These are phyloP conservation scores for Columbina picui DNA, from an alignment of 2,113 vertebrate species.

Conservation along the genomic window DNA sequence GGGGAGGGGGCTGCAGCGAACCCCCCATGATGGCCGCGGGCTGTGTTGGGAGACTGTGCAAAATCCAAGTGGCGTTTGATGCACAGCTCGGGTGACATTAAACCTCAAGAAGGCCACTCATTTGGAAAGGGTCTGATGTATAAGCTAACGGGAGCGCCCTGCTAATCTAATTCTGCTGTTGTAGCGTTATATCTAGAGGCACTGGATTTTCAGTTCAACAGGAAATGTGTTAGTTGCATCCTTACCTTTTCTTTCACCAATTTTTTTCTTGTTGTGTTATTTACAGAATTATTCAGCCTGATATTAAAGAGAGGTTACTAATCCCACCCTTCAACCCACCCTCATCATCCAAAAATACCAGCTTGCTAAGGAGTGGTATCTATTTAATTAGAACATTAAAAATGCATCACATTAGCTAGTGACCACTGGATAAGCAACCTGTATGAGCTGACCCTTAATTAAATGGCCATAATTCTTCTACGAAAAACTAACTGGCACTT, in stretches of 20 bases:
- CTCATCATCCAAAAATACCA: conserved; percentile 40
- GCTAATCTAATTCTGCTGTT: conserved; percentile 3
- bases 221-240: neutral
- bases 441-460: conserved; percentile 78
- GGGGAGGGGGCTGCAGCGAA: neutral
- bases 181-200: conserved; percentile 56
- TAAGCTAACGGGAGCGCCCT: neutral
- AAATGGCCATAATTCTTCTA: conserved; percentile 75
- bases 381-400: conserved; percentile 67
- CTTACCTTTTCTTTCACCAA: neutral
- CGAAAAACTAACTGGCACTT: conserved; percentile 81
- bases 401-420: conserved; percentile 67
- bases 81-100: neutral
- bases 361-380: conserved; percentile 61
- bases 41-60: neutral
- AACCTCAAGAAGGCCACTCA: neutral
- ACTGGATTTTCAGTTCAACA: conserved; percentile 58
- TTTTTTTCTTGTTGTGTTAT: conserved; percentile 49
- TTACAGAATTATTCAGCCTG: conserved; percentile 67
- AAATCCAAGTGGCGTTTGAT: neutral
- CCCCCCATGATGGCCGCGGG: neutral
- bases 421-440: conserved; percentile 75
- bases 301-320: conserved; percentile 34
- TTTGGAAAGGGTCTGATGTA: neutral
- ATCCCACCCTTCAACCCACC: neutral